Conservation (phyloP, 1,140 invertebrate genomes). For the Eupristina koningsbergeri region DNA sequence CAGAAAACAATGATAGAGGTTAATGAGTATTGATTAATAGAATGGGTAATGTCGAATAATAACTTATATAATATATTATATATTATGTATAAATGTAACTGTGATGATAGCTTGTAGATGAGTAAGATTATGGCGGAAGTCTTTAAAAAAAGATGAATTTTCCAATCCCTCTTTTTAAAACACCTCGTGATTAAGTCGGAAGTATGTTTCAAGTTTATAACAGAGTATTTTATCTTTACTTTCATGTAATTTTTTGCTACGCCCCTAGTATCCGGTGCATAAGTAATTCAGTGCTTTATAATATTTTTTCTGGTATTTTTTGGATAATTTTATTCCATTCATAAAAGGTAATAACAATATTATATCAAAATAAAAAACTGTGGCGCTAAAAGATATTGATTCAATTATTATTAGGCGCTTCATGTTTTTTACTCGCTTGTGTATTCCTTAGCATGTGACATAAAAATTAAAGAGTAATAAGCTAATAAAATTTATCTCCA, state of each 20-base stretch:
- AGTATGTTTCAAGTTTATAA: slow-evolving; percentile 33
- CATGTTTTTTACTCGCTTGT: slow-evolving; percentile 66
- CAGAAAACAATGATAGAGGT: slow-evolving; percentile 56
- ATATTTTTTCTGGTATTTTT: slow-evolving; percentile 19
- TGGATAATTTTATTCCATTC: slow-evolving; percentile 28
- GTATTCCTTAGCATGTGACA: slow-evolving; percentile 60
- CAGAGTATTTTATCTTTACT: slow-evolving; percentile 47
- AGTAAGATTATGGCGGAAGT: slow-evolving; percentile 61
- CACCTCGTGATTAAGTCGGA: not conserved
- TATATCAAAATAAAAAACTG: slow-evolving; percentile 35
- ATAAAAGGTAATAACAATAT: slow-evolving; percentile 28
- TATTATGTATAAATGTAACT: slow-evolving; percentile 68
- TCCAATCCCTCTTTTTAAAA: slow-evolving; percentile 20
- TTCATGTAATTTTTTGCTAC: slow-evolving; percentile 46
- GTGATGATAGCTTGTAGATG: slow-evolving; percentile 70
- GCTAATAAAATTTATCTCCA: slow-evolving; percentile 62
- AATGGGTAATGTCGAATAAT: slow-evolving; percentile 54
- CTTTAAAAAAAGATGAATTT: slow-evolving; percentile 39
- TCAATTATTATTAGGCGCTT: slow-evolving; percentile 48
- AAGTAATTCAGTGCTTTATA: slow-evolving; percentile 37
- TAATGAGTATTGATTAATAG: slow-evolving; percentile 53
- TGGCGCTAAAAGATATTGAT: slow-evolving; percentile 30
- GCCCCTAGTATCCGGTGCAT: slow-evolving; percentile 44
- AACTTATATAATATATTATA: slow-evolving; percentile 57
- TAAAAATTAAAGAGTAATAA: slow-evolving; percentile 56